Percentiles rank a stretch among this genome's conserved stretches.
Conservation (phyloP, 2,797 vertebrate species). For the Melanotaenia nigrans region DNA sequence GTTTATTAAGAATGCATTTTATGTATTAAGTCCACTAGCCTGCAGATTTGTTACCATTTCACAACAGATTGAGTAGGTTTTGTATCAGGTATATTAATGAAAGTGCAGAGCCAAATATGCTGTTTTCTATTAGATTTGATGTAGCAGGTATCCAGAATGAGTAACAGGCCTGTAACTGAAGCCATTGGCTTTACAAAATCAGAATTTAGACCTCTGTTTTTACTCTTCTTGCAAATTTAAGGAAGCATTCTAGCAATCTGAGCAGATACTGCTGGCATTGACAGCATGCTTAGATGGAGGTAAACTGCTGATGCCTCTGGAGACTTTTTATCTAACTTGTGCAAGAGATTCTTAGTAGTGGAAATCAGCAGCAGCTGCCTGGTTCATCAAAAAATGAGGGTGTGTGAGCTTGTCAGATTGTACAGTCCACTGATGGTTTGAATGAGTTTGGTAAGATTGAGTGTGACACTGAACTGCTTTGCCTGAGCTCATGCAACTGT, state of each 20-base stretch:
- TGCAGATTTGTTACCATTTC: not conserved
- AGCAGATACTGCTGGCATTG: constrained; percentile 27
- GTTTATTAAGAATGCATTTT: not conserved
- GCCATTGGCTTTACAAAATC: constrained; percentile 3
- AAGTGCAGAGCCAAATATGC: not conserved
- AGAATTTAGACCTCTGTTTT: constrained; percentile 6
- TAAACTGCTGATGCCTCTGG: constrained; percentile 27
- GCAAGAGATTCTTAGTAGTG: constrained; percentile 18
- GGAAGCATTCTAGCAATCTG: constrained; percentile 9
- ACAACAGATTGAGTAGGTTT: not conserved
- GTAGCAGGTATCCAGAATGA: constrained; percentile 1
- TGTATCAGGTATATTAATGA: constrained; percentile 1
- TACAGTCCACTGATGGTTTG: constrained; percentile 38
- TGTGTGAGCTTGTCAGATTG: constrained; percentile 24
- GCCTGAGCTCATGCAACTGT: constrained; percentile 19
- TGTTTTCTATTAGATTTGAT: constrained; percentile 9
- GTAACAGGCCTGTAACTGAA: not conserved
- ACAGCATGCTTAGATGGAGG: constrained; percentile 32
- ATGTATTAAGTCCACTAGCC: not conserved
- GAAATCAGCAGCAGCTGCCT: constrained; percentile 31
- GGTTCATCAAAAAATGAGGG: constrained; percentile 14
- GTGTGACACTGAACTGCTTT: constrained; percentile 13
- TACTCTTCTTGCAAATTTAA: constrained; percentile 22
- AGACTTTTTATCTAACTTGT: constrained; percentile 35
- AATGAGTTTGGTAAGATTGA: constrained; percentile 32